Conservation (phyloP, 1,140 invertebrate species). For the Hylaeus volcanicus region DNA sequence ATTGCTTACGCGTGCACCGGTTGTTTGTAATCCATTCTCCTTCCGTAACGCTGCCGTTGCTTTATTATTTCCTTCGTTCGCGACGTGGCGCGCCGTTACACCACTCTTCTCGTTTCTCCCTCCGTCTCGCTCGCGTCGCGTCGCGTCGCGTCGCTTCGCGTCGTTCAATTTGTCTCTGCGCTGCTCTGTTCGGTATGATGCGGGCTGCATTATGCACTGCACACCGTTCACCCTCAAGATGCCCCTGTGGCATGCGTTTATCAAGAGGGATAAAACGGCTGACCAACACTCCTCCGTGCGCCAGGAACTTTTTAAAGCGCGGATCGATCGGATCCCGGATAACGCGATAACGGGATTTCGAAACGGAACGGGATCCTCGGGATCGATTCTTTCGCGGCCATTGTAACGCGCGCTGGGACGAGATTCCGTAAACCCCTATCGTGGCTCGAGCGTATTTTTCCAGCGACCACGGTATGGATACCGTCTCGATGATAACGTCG, state of each 20-base stretch:
- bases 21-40: slow-evolving; percentile 14
- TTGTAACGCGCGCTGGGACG: background rate
- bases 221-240: background rate
- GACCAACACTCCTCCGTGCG: background rate
- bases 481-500: too few species aligned
- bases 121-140: background rate
- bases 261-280: slow-evolving; percentile 4
- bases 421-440: background rate
- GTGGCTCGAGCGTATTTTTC: background rate
- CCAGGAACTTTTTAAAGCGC: slow-evolving; percentile 11
- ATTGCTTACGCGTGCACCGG: slow-evolving; percentile 13
- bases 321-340: background rate
- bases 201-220: slow-evolving; percentile 29
- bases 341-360: slow-evolving; percentile 7
- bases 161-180: slow-evolving; percentile 35
- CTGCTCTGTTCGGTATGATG: slow-evolving; percentile 10
- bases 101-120: background rate
- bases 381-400: background rate
- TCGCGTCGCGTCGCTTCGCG: background rate
- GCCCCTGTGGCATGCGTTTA: background rate
- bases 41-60: background rate
- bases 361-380: background rate
- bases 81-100: too few species aligned
- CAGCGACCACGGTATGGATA: too few species aligned
- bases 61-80: slow-evolving; percentile 46